Conservation (phyloP, 2,888 invertebrate species). For the Melangyna quadrimaculata region DNA sequence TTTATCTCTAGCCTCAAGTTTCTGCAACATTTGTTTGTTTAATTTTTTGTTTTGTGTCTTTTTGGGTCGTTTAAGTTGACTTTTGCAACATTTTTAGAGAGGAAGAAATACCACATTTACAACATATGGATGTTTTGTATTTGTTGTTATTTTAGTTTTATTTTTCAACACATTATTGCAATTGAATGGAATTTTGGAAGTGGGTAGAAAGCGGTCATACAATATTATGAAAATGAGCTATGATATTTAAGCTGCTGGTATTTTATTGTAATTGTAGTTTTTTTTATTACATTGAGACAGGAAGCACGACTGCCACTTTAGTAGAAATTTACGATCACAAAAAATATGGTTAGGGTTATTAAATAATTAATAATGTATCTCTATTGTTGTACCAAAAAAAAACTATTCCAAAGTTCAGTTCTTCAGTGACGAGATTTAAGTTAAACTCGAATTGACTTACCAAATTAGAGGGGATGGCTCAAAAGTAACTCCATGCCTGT, state of each 20-base stretch:
- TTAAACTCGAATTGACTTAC: too few relatives aligned
- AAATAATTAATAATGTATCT: too few relatives aligned
- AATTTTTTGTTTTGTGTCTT: background rate
- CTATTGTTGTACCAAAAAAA: too few relatives aligned
- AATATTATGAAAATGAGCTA: conserved; percentile 14
- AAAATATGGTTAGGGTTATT: too few relatives aligned
- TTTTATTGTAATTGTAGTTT: conserved; percentile 6
- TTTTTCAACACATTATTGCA: background rate
- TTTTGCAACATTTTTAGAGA: conserved; percentile 21
- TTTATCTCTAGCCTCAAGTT: background rate
- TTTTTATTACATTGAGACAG: background rate
- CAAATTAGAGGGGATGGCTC: too few relatives aligned
- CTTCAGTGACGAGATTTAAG: too few relatives aligned
- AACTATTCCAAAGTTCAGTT: too few relatives aligned
- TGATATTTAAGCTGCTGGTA: conserved; percentile 14
- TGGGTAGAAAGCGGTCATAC: conserved; percentile 10
- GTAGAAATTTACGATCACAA: too few relatives aligned
- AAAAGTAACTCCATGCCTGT: too few relatives aligned
- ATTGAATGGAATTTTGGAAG: conserved; percentile 17
- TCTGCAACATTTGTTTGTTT: conserved; percentile 10
- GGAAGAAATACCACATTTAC: too few relatives aligned
- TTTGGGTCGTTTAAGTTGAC: background rate
- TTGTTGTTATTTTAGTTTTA: background rate
- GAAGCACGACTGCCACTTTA: background rate
- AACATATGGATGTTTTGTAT: background rate